phyloP scores from a whole-genome alignment of 1,140 invertebrate species.

The Muscidifurax raptorellus region DNA sequence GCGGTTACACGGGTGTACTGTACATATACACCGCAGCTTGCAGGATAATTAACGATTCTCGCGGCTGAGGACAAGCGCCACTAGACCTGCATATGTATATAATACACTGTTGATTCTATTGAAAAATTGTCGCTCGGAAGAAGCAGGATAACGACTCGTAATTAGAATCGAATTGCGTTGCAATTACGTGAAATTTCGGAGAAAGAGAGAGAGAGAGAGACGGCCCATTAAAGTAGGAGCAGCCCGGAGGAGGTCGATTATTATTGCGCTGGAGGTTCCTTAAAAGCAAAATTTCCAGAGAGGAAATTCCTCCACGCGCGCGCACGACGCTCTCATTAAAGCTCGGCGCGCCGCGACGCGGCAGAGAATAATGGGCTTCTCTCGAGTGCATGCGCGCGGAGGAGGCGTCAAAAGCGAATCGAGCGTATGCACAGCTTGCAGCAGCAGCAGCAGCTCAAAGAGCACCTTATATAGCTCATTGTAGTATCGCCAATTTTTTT shows the following conservation, averaged over 20 bases:
- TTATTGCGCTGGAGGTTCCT: neutral
- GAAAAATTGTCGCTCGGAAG: too few species aligned
- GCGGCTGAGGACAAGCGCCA: neutral
- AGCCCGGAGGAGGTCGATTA: neutral
- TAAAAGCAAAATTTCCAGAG: slow-evolving; percentile 19
- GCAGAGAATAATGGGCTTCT: slow-evolving; percentile 42
- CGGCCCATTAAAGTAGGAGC: neutral
- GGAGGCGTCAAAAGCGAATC: slow-evolving; percentile 15
- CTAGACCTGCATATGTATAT: neutral
- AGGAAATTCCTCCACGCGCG: neutral
- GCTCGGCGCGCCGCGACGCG: slow-evolving; percentile 13
- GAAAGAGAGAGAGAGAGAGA: too few species aligned
- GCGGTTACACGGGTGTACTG: neutral
- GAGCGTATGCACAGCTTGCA: neutral
- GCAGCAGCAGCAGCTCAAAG: neutral
- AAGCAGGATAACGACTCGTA: too few species aligned
- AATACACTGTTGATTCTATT: too few species aligned
- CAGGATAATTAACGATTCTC: slow-evolving; percentile 15
- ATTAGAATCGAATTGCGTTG: too few species aligned
- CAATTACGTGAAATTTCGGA: slow-evolving; percentile 3
- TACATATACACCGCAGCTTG: neutral
- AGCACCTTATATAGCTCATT: neutral
- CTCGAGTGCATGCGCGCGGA: neutral
- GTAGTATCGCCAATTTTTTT: slow-evolving; percentile 11
- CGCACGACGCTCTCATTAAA: slow-evolving; percentile 28